These are phyloP conservation scores for Plumapathes pennacea DNA, from an alignment of 92 coral and sea anemone species.

Conservation along the genomic window DNA sequence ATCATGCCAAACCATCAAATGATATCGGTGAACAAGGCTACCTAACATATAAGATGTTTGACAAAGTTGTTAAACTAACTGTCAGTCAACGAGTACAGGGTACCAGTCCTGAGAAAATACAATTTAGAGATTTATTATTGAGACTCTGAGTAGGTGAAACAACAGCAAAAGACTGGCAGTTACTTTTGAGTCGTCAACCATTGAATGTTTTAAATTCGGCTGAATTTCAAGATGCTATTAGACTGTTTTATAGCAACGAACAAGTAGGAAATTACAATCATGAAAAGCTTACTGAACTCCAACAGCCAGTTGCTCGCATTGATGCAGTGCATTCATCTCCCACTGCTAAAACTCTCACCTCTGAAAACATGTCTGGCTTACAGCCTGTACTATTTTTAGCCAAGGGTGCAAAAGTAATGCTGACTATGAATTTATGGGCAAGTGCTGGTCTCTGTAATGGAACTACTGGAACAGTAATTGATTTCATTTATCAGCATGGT, in stretches of 20 bases:
- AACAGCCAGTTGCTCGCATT: conserved; percentile 31
- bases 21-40: conserved; percentile 65
- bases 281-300: conserved; percentile 32
- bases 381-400: conserved; percentile 37
- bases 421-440: conserved; percentile 58
- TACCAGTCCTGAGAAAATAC: conserved; percentile 32
- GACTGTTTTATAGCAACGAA: conserved; percentile 24
- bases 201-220: not conserved
- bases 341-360: conserved; percentile 26
- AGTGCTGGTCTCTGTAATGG: conserved; percentile 51
- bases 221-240: conserved; percentile 26
- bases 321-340: conserved; percentile 45
- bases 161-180: conserved; percentile 36
- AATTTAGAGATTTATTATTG: conserved; percentile 55
- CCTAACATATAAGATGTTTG: conserved; percentile 56
- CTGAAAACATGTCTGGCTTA: conserved; percentile 58
- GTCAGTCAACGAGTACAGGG: conserved; percentile 63
- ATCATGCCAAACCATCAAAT: conserved; percentile 58
- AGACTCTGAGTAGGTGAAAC: conserved; percentile 46
- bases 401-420: conserved; percentile 41
- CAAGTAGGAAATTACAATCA: conserved; percentile 36
- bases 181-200: conserved; percentile 54
- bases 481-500: conserved; percentile 26
- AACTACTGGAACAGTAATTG: conserved; percentile 36
- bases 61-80: conserved; percentile 56